These are phyloP conservation scores for Coptodon bakossiorum DNA, from an alignment of 2,113 vertebrate genomes.

Conservation along the genomic window DNA sequence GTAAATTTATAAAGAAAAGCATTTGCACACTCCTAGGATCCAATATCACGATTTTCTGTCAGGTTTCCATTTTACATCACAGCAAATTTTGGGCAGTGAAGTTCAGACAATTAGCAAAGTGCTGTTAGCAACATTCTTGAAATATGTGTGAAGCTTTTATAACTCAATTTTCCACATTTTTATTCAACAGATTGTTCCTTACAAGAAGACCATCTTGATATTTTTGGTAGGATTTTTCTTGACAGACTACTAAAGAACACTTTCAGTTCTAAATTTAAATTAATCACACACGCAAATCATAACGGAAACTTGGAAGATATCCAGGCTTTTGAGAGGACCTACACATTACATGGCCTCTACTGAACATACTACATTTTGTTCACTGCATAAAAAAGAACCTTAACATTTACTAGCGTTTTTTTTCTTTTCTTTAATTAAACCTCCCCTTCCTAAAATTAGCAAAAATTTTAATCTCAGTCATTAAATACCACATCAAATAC, in stretches of 20 bases:
- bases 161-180: not conserved
- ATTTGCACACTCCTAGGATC: not conserved
- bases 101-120: not conserved
- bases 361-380: not conserved
- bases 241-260: not conserved
- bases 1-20: not conserved
- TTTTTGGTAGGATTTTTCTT: not conserved
- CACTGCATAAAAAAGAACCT: not conserved
- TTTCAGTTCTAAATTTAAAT: not conserved
- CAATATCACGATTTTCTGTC: not conserved
- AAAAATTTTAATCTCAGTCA: not conserved
- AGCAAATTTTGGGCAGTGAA: not conserved
- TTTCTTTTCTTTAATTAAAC: not conserved
- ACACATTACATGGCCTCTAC: not conserved
- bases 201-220: not conserved
- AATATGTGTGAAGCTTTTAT: not conserved
- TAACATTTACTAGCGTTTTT: not conserved
- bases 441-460: not conserved
- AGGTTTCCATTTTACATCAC: not conserved
- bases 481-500: not conserved
- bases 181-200: not conserved
- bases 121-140: not conserved
- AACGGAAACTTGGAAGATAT: accelerated
- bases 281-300: not conserved
- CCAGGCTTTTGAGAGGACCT: not conserved